A percentile compares a stretch with the other conserved stretches of the same genome.
Evolutionary conservation across 2,113 vertebrate species (phyloP).

Genomic region (Galemys pyrenaicus): DNA sequence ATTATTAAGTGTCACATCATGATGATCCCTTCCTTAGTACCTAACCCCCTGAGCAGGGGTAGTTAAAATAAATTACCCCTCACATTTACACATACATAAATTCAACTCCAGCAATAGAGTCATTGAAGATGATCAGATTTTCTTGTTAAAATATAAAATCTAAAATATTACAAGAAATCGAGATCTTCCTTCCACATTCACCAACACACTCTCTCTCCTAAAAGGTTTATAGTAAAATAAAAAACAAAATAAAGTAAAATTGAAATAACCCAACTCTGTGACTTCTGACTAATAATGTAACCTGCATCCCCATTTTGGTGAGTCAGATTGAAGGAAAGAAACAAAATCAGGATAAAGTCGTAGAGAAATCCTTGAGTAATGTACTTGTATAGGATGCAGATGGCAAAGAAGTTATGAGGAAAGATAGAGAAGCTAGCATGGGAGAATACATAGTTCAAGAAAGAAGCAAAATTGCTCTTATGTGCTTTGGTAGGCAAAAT

Average conservation of each 20-base stretch:
- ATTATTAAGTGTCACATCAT: neutral
- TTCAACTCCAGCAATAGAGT: neutral
- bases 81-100: neutral
- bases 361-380: neutral
- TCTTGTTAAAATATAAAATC: neutral
- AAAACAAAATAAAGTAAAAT: neutral
- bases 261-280: neutral
- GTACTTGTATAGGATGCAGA: neutral
- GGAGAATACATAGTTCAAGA: neutral
- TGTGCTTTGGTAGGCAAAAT: neutral
- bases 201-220: too few species aligned
- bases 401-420: accelerated
- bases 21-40: neutral
- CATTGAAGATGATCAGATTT: neutral
- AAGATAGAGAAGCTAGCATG: neutral
- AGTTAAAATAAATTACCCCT: neutral
- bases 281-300: neutral
- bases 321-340: neutral
- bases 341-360: neutral
- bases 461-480: neutral
- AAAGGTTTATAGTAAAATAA: neutral
- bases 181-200: neutral
- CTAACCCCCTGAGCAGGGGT: neutral
- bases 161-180: neutral
- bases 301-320: neutral